Evolutionary conservation across 2,888 invertebrate species (phyloP).

Genomic region (Coremacera marginata): DNA sequence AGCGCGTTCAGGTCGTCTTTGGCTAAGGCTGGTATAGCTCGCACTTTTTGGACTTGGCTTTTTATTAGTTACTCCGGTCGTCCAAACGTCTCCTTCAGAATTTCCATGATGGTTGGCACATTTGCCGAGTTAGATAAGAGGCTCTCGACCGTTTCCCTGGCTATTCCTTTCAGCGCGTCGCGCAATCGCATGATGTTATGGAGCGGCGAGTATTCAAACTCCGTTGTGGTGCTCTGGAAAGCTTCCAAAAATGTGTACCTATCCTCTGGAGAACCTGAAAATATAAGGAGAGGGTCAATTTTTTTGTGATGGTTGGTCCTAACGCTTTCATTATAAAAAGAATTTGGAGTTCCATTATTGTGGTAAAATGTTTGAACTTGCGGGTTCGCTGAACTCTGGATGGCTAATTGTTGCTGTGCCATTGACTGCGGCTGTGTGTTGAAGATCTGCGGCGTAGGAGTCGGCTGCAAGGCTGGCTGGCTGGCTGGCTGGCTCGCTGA

Average conservation of each 20-base stretch:
- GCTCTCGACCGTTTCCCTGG: conserved; percentile 37
- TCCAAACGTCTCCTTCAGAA: neutral
- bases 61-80: conserved; percentile 25
- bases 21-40: neutral
- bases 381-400: too few relatives aligned
- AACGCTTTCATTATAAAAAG: neutral
- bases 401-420: too few relatives aligned
- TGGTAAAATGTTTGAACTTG: too few relatives aligned
- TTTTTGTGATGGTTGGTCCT: neutral
- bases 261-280: conserved; percentile 31
- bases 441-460: too few relatives aligned
- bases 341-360: neutral
- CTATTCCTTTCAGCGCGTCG: conserved; percentile 30
- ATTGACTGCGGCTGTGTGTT: too few relatives aligned
- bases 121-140: conserved; percentile 31
- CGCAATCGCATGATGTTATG: conserved; percentile 41
- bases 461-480: too few relatives aligned
- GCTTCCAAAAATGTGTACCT: conserved; percentile 34
- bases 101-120: conserved; percentile 27
- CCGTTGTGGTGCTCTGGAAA: conserved; percentile 25
- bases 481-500: too few relatives aligned
- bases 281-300: conserved; percentile 31
- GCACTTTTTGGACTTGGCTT: conserved; percentile 32
- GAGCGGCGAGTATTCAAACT: conserved; percentile 26
- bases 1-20: neutral